Percentiles rank a stretch among this genome's conserved stretches.
Evolutionary conservation across 2,888 invertebrate genomes (phyloP).

Genomic region (Nomada ruficornis): DNA sequence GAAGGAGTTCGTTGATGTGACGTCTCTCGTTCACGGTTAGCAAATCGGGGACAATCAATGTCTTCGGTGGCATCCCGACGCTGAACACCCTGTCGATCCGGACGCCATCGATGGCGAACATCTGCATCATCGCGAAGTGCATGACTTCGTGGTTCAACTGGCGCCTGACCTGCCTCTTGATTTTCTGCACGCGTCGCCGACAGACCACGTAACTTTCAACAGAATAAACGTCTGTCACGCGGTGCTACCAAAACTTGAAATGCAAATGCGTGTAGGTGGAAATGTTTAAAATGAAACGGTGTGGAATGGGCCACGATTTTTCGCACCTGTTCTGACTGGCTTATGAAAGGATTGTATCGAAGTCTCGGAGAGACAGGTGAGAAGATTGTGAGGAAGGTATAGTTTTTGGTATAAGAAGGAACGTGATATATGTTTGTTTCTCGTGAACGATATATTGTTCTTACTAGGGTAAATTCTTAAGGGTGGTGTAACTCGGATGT

Average conservation of each 20-base stretch:
- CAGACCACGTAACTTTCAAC: slow-evolving; percentile 87
- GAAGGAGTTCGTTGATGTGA: slow-evolving; percentile 69
- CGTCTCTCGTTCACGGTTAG: slow-evolving; percentile 72
- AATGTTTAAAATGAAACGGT: too few species aligned
- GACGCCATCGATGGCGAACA: slow-evolving; percentile 88
- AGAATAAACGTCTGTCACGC: slow-evolving; percentile 5
- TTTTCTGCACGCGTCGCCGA: slow-evolving; percentile 87
- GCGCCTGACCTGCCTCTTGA: slow-evolving; percentile 82
- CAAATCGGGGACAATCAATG: slow-evolving; percentile 74
- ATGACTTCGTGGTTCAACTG: slow-evolving; percentile 88
- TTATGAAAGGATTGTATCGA: too few species aligned
- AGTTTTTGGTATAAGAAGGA: neutral
- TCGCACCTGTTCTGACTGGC: too few species aligned
- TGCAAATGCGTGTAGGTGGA: too few species aligned
- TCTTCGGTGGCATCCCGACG: slow-evolving; percentile 76
- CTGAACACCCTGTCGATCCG: slow-evolving; percentile 88
- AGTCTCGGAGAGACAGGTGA: too few species aligned
- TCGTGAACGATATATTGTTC: slow-evolving; percentile 67
- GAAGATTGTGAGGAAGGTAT: neutral
- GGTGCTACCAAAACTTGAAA: neutral
- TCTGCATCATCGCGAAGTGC: slow-evolving; percentile 87
- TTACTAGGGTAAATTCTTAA: slow-evolving; percentile 87
- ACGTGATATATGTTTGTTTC: neutral
- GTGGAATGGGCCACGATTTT: too few species aligned
- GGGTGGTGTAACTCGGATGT: slow-evolving; percentile 87